A percentile compares a stretch with the other conserved stretches of the same genome.
Evolutionary conservation across 2,888 invertebrate species (phyloP).

Genomic region (Phyto melanocephala): DNA sequence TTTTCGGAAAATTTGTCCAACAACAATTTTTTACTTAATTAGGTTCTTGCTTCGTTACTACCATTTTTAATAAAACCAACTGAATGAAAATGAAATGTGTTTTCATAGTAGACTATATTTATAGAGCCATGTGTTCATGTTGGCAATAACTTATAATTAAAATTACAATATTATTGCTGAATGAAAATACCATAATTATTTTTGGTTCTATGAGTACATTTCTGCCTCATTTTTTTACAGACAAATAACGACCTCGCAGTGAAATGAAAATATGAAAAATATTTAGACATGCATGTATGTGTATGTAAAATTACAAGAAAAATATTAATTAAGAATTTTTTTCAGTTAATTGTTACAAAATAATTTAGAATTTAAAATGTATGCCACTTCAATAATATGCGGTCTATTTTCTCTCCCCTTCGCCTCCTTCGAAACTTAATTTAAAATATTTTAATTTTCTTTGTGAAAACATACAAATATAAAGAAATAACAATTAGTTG

Average conservation of each 20-base stretch:
- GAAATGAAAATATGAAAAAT: slow-evolving; percentile 24
- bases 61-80: background rate
- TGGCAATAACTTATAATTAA: slow-evolving; percentile 48
- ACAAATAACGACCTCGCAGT: slow-evolving; percentile 22
- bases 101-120: background rate
- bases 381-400: background rate
- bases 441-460: background rate
- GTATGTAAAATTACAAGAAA: too few species aligned
- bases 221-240: background rate
- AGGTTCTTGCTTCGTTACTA: background rate
- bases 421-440: background rate
- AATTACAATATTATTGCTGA: slow-evolving; percentile 10
- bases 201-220: background rate
- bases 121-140: slow-evolving; percentile 47
- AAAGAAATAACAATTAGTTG: slow-evolving; percentile 22
- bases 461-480: background rate
- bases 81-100: slow-evolving; percentile 20
- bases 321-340: too few species aligned
- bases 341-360: slow-evolving; percentile 11
- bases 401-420: background rate
- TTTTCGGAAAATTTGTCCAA: background rate
- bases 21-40: background rate
- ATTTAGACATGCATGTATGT: too few species aligned
- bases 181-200: slow-evolving; percentile 33
- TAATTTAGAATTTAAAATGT: background rate